Evolutionary conservation across 2,113 vertebrate species (phyloP), one percentile per base, ranked within the genome.

Genomic region (Sigmodon hispidus): DNA sequence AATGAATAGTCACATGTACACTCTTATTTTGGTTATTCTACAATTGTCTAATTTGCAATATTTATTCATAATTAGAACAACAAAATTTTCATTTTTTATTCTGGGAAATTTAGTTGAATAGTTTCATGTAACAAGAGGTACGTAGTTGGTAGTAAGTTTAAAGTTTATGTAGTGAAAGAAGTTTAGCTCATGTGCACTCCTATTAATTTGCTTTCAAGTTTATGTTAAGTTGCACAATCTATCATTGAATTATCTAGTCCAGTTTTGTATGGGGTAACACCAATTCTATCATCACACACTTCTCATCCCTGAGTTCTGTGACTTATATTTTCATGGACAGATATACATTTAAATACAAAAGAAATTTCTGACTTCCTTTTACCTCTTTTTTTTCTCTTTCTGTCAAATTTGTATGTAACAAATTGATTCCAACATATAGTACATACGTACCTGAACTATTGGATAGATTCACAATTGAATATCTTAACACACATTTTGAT

Each of bases 251-350:
- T 5, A 16, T 65, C 12, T 4, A 19, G 19, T 70, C n/a, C 57
- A n/a, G n/a, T n/a, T n/a, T n/a, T n/a, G n/a, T n/a, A n/a, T n/a
- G n/a, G n/a, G n/a, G n/a, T n/a, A n/a, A n/a, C n/a, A n/a, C n/a
- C n/a, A n/a, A n/a, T n/a, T n/a, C n/a, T n/a, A n/a, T n/a, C n/a
- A n/a, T n/a, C n/a, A n/a, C n/a, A n/a, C n/a, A 19, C 24, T 59
- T 85, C 2, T 26, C 61, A 21, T 36, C 16, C 17, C 11, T 67
- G 16, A 26, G 21, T 40, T 34, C 16, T 29, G 12, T 45, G 11
- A 43, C 3, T 4, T 3, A 45, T 75, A 36, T 40, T 3, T 0
- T 48, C 29, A 16, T 0, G 0, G 3, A 48, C 36, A 2, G 4
- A 8, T 40, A 17, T 55, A 16, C 3, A 31, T 7, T 22, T 61